Percentiles rank a stretch among this genome's conserved stretches.
Evolutionary conservation across 1,140 invertebrate species (phyloP).

Genomic region (Brachionus rubens): DNA sequence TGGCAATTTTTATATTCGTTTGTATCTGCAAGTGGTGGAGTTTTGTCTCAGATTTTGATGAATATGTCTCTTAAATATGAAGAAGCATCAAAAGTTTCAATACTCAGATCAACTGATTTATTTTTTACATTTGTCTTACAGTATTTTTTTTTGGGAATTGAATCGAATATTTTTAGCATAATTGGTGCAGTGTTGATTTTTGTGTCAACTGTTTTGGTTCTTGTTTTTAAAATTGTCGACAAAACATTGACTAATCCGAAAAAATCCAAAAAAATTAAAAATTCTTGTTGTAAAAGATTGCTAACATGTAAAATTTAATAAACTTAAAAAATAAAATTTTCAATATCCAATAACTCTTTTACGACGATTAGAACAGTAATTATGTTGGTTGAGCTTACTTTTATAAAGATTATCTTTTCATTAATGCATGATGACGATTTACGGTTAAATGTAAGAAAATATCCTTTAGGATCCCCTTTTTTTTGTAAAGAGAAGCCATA

Average conservation of each 20-base stretch:
- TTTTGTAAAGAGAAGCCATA: too few species aligned
- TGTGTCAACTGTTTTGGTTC: neutral
- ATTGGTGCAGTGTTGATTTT: constrained; percentile 30
- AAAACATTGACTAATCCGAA: neutral
- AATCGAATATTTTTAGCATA: constrained; percentile 32
- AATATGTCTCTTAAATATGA: constrained; percentile 37
- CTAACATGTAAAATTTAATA: neutral
- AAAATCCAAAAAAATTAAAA: neutral
- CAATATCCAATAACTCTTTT: constrained; percentile 12
- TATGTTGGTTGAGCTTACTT: too few species aligned
- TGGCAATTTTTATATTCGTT: constrained; percentile 30
- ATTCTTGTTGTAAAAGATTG: neutral
- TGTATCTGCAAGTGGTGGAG: constrained; percentile 9
- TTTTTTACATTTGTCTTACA: constrained; percentile 26
- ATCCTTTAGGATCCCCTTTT: too few species aligned
- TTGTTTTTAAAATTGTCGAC: constrained; percentile 30
- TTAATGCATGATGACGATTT: too few species aligned
- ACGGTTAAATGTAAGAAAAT: too few species aligned
- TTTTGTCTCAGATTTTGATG: constrained; percentile 34
- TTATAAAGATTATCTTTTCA: too few species aligned
- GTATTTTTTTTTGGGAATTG: constrained; percentile 27
- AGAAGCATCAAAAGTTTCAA: constrained; percentile 19
- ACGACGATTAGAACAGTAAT: too few species aligned
- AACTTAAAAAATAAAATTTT: neutral
- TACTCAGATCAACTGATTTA: constrained; percentile 26